These are phyloP conservation scores for Heterodera schachtii DNA, from an alignment of 1,140 invertebrate genomes.

Conservation along the genomic window DNA sequence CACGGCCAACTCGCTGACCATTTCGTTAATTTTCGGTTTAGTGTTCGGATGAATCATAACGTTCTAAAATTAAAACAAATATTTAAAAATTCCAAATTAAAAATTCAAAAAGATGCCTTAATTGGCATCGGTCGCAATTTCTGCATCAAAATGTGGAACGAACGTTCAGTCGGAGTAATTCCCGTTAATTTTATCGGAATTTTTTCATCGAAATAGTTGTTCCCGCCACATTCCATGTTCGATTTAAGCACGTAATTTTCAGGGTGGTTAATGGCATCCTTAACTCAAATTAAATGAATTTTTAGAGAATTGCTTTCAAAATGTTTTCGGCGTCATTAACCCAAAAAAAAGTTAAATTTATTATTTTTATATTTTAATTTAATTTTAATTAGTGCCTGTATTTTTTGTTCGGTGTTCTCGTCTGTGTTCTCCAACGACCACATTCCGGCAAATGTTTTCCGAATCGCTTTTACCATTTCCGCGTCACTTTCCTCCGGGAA, in stretches of 20 bases:
- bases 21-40: not conserved
- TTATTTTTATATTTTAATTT: too few species aligned
- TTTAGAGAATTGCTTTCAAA: too few species aligned
- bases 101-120: not conserved
- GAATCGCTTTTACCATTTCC: not conserved
- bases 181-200: not conserved
- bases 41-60: not conserved
- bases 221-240: not conserved
- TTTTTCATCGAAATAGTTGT: not conserved
- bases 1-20: not conserved
- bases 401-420: not conserved
- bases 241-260: not conserved
- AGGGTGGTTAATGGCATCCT: not conserved
- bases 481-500: not conserved
- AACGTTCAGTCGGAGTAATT: not conserved
- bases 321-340: too few species aligned
- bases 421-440: not conserved
- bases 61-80: not conserved
- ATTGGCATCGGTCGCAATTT: not conserved
- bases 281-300: not conserved
- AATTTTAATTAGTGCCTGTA: not conserved
- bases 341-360: too few species aligned
- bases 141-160: not conserved
- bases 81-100: not conserved
- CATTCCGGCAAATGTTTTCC: not conserved